phyloP scores from a whole-genome alignment of 2,113 vertebrate genomes.

The Holacanthus passer region DNA sequence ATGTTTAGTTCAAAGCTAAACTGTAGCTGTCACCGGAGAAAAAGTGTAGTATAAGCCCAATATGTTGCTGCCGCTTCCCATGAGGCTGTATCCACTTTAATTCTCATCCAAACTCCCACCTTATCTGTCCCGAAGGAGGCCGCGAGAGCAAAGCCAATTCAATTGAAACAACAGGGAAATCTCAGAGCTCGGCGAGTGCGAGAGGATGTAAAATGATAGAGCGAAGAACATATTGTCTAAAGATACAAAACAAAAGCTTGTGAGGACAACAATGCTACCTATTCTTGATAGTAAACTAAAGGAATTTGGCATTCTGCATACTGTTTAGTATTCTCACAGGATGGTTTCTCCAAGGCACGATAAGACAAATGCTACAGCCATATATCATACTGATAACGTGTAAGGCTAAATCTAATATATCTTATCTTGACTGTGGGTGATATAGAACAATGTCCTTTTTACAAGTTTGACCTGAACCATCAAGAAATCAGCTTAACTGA shows the following conservation, averaged over 20 bases:
- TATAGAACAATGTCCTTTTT: neutral
- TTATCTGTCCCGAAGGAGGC: slow-evolving; percentile 37
- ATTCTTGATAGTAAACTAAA: neutral
- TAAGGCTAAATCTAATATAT: neutral
- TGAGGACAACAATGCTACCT: neutral
- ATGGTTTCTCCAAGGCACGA: neutral
- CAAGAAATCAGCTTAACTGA: too few relatives aligned
- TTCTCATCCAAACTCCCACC: slow-evolving; percentile 44
- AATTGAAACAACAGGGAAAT: slow-evolving; percentile 45
- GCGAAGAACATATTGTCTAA: neutral
- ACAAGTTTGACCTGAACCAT: too few relatives aligned
- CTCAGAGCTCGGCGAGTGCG: neutral
- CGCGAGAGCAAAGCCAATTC: slow-evolving; percentile 33
- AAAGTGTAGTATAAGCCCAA: neutral
- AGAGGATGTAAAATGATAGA: neutral
- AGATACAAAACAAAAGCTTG: slow-evolving; percentile 5
- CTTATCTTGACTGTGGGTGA: neutral
- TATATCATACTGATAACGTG: neutral
- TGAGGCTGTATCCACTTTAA: slow-evolving; percentile 25
- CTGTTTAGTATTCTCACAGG: neutral
- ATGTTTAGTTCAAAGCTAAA: slow-evolving; percentile 22
- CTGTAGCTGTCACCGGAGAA: slow-evolving; percentile 11
- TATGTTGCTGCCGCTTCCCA: slow-evolving; percentile 28
- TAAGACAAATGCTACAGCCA: neutral
- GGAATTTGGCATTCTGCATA: neutral